Evolutionary conservation across 1,140 invertebrate genomes (phyloP).

Genomic region (Eumaeus atala): DNA sequence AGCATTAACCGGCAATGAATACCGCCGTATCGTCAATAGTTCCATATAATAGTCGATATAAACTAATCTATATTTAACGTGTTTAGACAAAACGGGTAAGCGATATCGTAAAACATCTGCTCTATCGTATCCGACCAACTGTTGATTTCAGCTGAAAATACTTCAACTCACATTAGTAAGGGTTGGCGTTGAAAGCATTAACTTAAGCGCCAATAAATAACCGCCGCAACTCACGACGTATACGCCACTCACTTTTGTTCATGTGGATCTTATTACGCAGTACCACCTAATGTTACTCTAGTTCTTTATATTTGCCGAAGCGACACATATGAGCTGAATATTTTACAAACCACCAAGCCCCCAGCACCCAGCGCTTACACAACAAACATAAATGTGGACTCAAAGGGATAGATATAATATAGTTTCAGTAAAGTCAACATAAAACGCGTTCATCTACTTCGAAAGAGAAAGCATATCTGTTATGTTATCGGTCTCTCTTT

Average conservation of each 20-base stretch:
- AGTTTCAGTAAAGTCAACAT: no score
- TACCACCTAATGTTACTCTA: background rate
- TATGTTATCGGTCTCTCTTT: no score
- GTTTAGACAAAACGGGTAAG: conserved; percentile 21
- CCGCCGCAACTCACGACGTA: background rate
- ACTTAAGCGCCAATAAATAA: conserved; percentile 7
- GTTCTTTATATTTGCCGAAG: no score
- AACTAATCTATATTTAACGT: conserved; percentile 15
- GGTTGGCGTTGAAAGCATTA: conserved; percentile 14
- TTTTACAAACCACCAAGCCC: no score
- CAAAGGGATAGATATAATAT: no score
- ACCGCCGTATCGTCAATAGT: background rate
- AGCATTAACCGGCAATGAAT: no score
- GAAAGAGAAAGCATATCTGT: no score
- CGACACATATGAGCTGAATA: no score
- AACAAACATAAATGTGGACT: no score
- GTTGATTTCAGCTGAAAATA: conserved; percentile 19
- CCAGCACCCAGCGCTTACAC: no score
- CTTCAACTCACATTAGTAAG: conserved; percentile 9
- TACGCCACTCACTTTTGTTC: conserved; percentile 6
- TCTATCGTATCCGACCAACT: conserved; percentile 12
- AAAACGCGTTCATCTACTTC: no score
- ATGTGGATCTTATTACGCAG: background rate
- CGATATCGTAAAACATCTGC: conserved; percentile 18
- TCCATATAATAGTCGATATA: conserved; percentile 4